These are phyloP conservation scores for Zalophus californianus DNA, from an alignment of 2,797 vertebrate species.

Conservation along the genomic window DNA sequence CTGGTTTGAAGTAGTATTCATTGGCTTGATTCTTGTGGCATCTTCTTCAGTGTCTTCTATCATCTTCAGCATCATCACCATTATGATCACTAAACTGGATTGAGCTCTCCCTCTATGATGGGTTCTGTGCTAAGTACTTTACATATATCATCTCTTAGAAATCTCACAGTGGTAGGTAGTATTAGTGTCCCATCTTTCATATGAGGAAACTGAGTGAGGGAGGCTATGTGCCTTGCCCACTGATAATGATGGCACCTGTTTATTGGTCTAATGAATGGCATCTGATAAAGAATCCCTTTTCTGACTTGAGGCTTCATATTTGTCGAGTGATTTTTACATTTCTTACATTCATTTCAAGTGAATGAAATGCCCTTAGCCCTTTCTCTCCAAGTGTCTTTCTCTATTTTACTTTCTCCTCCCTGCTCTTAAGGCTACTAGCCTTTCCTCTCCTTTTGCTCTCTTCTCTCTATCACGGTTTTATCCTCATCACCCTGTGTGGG, in stretches of 20 bases:
- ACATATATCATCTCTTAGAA: neutral
- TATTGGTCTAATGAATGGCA: neutral
- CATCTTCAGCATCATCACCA: neutral
- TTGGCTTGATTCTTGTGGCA: neutral
- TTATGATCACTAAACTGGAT: neutral
- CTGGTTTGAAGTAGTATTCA: neutral
- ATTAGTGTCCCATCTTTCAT: neutral
- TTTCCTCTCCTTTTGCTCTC: neutral
- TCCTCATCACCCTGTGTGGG: neutral
- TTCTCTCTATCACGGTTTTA: neutral
- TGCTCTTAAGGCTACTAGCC: neutral
- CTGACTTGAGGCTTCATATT: neutral
- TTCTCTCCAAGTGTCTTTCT: neutral
- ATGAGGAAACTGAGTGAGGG: constrained; percentile 4
- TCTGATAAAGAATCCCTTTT: constrained; percentile 28
- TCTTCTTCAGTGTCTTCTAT: neutral
- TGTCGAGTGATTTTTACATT: constrained; percentile 23
- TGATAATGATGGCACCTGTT: neutral
- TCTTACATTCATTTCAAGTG: constrained; percentile 40
- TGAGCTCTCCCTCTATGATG: neutral
- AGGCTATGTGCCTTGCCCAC: neutral
- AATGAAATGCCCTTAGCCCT: neutral
- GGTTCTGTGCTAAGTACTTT: neutral
- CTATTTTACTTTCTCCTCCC: neutral
- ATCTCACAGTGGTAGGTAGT: neutral